Evolutionary conservation across 92 coral and sea anemone species (phyloP).

Genomic region (Porites divaricata): DNA sequence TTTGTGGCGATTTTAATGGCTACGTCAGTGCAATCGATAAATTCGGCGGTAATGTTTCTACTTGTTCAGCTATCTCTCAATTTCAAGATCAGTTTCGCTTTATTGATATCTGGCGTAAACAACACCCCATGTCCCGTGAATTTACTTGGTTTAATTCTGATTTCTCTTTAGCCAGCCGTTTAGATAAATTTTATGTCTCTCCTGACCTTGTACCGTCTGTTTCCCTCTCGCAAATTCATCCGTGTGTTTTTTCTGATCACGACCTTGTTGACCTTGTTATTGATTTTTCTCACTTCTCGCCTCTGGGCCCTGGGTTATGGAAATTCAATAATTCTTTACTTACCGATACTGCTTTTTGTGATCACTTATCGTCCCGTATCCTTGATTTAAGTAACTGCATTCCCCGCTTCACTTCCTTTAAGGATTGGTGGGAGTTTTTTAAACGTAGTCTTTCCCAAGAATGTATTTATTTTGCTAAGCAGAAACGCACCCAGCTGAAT

Average conservation of each 20-base stretch:
- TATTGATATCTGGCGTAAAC: background rate
- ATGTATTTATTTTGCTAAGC: no score
- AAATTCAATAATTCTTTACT: background rate
- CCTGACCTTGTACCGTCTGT: no score
- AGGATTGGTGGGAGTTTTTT: slow-evolving; percentile 15
- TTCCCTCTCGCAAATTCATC: background rate
- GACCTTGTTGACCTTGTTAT: slow-evolving; percentile 24
- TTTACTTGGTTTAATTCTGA: slow-evolving; percentile 14
- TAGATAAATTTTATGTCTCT: background rate
- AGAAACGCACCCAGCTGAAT: no score
- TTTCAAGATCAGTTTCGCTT: no score
- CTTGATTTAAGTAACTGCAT: background rate
- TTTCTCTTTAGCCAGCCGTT: background rate
- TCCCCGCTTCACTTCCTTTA: background rate
- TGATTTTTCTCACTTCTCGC: background rate
- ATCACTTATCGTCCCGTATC: background rate
- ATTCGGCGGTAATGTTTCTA: slow-evolving; percentile 29
- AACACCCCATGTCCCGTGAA: background rate
- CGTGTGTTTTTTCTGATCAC: background rate
- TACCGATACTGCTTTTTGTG: background rate
- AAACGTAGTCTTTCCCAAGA: no score
- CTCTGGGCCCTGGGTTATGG: background rate
- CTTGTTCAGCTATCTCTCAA: no score
- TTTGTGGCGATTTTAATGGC: slow-evolving; percentile 43
- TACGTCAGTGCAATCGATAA: slow-evolving; percentile 21